Conservation (phyloP, 2,113 vertebrate genomes). For the Anarhynchus alexandrinus region DNA sequence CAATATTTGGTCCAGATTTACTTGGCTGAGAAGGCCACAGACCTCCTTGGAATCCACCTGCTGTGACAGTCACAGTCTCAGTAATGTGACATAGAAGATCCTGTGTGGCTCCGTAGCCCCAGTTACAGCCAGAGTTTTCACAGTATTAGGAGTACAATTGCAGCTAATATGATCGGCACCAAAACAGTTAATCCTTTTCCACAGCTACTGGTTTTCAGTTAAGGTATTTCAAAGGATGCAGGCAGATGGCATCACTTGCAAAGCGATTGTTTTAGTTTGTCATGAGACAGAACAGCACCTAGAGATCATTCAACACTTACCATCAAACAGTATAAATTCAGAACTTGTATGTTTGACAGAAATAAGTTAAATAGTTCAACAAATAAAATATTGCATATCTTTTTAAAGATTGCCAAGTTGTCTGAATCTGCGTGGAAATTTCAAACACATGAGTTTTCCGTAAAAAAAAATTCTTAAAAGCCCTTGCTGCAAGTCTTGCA, state of each 20-base stretch:
- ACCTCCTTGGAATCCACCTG: neutral
- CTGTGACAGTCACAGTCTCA: fast-evolving
- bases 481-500: neutral
- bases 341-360: neutral
- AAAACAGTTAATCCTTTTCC: neutral
- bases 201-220: neutral
- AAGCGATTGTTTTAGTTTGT: neutral
- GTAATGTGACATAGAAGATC: neutral
- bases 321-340: neutral
- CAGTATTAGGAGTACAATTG: neutral
- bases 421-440: neutral
- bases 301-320: neutral
- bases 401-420: neutral
- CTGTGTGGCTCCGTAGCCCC: neutral
- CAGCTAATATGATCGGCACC: fast-evolving
- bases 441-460: neutral
- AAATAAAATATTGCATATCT: neutral
- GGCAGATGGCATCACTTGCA: conserved; percentile 25
- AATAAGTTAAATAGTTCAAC: neutral
- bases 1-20: neutral
- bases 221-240: neutral
- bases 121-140: neutral
- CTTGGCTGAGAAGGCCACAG: neutral
- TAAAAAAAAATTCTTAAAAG: neutral
- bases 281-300: neutral